These are phyloP conservation scores for Limnephilus lunatus DNA, from an alignment of 2,888 invertebrate species.

Conservation along the genomic window DNA sequence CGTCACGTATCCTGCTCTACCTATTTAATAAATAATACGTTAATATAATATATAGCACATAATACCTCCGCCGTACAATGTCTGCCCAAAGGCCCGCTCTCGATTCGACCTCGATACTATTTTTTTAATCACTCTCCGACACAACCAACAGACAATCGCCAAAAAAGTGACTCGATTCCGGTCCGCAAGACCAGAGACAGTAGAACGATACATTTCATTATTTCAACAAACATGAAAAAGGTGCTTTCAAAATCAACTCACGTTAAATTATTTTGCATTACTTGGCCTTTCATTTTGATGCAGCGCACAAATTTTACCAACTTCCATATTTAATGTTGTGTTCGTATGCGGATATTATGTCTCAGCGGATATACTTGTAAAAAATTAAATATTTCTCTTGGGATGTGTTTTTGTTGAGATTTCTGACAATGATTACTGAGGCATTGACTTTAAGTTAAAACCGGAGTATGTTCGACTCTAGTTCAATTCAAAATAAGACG, in stretches of 20 bases:
- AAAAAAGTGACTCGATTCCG: conserved; percentile 41
- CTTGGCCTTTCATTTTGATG: not conserved
- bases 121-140: conserved; percentile 46
- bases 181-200: conserved; percentile 11
- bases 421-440: conserved; percentile 17
- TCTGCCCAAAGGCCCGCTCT: conserved; percentile 22
- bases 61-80: conserved; percentile 16
- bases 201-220: not conserved
- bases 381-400: not conserved
- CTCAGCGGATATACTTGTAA: conserved; percentile 21
- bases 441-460: conserved; percentile 42
- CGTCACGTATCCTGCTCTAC: conserved; percentile 53
- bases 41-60: conserved; percentile 18
- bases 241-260: not conserved
- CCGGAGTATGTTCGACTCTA: conserved; percentile 15
- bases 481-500: not conserved
- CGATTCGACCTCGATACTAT: conserved; percentile 50
- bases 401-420: conserved; percentile 13
- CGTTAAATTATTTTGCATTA: not conserved
- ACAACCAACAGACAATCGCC: conserved; percentile 28
- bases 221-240: not conserved
- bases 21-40: not conserved
- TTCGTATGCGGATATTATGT: not conserved
- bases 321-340: not conserved
- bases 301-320: not conserved